phyloP scores from a whole-genome alignment of 2,113 vertebrate genomes.

The Percopsis transmontana region DNA sequence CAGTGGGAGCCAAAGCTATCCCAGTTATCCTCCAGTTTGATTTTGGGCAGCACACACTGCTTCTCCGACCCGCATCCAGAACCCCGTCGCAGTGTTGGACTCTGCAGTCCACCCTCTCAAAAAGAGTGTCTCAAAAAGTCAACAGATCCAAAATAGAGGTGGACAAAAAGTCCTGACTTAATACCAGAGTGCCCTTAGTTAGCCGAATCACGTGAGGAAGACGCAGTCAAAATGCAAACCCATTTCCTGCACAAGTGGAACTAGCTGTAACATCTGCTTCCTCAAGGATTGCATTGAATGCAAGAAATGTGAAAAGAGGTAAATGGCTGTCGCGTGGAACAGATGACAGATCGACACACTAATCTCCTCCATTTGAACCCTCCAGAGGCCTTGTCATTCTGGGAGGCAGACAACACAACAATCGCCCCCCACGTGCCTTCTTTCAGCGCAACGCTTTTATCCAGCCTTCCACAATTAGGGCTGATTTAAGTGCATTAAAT shows the following conservation, averaged over 20 bases:
- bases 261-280: slow-evolving; percentile 12
- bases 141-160: background rate
- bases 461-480: slow-evolving; percentile 26
- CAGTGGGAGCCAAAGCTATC: slow-evolving; percentile 56
- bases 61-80: slow-evolving; percentile 16
- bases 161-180: slow-evolving; percentile 2
- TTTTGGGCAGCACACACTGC: slow-evolving; percentile 40
- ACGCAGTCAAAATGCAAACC: slow-evolving; percentile 1
- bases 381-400: slow-evolving; percentile 43
- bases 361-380: slow-evolving; percentile 36
- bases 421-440: slow-evolving; percentile 20
- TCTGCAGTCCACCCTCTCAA: slow-evolving; percentile 13
- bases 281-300: background rate
- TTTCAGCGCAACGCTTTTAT: slow-evolving; percentile 31
- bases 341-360: slow-evolving; percentile 31
- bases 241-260: background rate
- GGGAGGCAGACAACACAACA: slow-evolving; percentile 40
- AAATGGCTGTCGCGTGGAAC: slow-evolving; percentile 36
- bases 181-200: background rate
- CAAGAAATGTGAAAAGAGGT: slow-evolving; percentile 12
- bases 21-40: slow-evolving; percentile 46
- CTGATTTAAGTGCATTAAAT: slow-evolving; percentile 24
- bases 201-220: background rate
- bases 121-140: slow-evolving; percentile 19
- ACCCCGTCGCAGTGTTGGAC: slow-evolving; percentile 25